A percentile compares a stretch with the other conserved stretches of the same genome.
phyloP scores from a whole-genome alignment of 2,113 vertebrate genomes.

The Brachyhypopomus occidentalis region DNA sequence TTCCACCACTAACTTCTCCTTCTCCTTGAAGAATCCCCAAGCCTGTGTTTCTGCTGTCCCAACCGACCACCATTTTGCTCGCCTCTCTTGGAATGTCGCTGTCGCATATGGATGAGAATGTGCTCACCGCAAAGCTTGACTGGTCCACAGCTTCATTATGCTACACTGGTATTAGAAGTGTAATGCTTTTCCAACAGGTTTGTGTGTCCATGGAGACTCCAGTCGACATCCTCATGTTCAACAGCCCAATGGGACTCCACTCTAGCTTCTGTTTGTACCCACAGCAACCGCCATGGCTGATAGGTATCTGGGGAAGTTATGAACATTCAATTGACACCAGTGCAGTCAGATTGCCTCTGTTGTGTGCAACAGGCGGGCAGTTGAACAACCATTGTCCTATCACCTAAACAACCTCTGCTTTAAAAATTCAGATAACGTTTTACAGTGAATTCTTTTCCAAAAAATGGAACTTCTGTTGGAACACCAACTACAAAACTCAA shows the following conservation, averaged over 20 bases:
- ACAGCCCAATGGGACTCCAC: not conserved
- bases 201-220: slow-evolving; percentile 10
- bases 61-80: slow-evolving; percentile 7
- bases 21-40: slow-evolving; percentile 10
- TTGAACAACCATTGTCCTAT: not conserved
- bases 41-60: not conserved
- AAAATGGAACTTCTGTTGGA: not conserved
- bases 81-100: slow-evolving; percentile 9
- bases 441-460: no score
- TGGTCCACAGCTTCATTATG: not conserved
- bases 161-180: not conserved
- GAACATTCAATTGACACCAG: not conserved
- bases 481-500: not conserved
- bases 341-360: not conserved
- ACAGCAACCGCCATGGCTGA: not conserved
- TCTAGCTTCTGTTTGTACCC: not conserved
- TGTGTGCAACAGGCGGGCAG: not conserved
- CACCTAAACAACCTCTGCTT: not conserved
- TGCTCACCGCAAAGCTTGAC: not conserved
- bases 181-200: slow-evolving; percentile 11
- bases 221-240: not conserved
- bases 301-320: not conserved
- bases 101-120: not conserved
- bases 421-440: not conserved
- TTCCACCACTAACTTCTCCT: not conserved